Evolutionary conservation across 2,113 vertebrate species (phyloP), one percentile per base, ranked within the genome.

Genomic region (Polypterus bichir): DNA sequence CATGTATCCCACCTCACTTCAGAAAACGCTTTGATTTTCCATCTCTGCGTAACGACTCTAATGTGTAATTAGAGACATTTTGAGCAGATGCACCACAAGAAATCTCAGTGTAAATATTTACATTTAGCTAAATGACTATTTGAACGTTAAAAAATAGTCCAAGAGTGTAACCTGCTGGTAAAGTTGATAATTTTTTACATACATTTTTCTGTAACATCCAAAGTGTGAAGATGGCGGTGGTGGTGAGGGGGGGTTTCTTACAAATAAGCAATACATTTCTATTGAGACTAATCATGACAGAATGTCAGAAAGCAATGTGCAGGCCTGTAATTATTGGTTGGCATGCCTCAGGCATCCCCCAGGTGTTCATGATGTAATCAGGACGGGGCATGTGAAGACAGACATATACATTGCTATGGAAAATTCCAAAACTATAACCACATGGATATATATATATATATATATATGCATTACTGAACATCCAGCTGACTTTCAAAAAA

Each of bases 341-440:
- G 70, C 48, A 70, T 64, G 83, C 84, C 80, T 64, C 62, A 66
- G 80, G 87, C 79, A 59, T 70, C 76, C 70, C 68, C 76, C 83
- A 83, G 85, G 81, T 80, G 79, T 74, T 69, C 71, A 70, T 66
- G 70, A 70, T 65, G 68, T 71, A 65, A 68, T 68, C 71, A 72
- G 74, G 71, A 61, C 64, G 65, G 78, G 79, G 78, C 83, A 65
- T 79, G 80, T 79, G 79, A 75, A 64, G 68, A 72, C 80, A 67
- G 75, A 75, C 75, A 66, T 64, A 66, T 74, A 55, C 63, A 68
- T 51, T 74, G 65, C 62, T 69, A 61, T 70, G 59, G 71, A 72
- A 72, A 74, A 70, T 67, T 59, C 60, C 68, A 59, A 9, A 59
- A 57, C 59, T 44, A 60, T 61, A 63, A 64, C 52, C 49, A 54